Evolutionary conservation across 1,140 invertebrate genomes (phyloP).

Genomic region (Lepidurus packardi): DNA sequence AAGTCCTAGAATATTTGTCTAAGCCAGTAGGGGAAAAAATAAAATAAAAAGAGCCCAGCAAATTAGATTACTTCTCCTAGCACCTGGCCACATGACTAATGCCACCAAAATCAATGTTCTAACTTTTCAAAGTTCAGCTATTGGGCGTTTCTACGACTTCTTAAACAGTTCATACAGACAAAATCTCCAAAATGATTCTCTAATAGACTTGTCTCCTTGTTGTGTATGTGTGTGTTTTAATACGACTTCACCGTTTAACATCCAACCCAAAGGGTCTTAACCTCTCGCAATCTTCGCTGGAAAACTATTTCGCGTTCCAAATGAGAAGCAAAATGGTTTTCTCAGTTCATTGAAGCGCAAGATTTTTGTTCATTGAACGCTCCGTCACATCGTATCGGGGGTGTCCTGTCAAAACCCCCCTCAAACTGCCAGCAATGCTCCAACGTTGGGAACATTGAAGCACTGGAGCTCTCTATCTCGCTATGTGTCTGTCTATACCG

Average conservation of each 20-base stretch:
- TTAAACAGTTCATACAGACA: background rate
- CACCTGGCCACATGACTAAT: background rate
- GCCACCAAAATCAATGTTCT: background rate
- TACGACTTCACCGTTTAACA: conserved; percentile 3
- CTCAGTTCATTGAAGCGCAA: conserved; percentile 5
- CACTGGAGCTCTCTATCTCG: no score
- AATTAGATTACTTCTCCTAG: background rate
- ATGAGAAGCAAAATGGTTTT: background rate
- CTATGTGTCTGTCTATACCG: no score
- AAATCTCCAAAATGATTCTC: background rate
- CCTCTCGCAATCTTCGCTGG: background rate
- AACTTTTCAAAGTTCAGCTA: background rate
- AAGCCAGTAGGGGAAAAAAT: no score
- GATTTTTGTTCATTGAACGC: conserved; percentile 20
- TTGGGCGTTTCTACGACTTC: background rate
- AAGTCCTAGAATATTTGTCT: no score
- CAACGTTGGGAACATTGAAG: no score
- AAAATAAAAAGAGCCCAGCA: background rate
- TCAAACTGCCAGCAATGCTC: no score
- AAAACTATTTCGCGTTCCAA: background rate
- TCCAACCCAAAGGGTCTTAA: background rate
- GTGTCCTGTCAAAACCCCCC: background rate
- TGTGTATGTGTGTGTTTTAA: background rate
- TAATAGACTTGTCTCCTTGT: background rate
- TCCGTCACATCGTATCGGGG: background rate